phyloP scores from a whole-genome alignment of 2,888 invertebrate species.

The Cordilura impudica region DNA sequence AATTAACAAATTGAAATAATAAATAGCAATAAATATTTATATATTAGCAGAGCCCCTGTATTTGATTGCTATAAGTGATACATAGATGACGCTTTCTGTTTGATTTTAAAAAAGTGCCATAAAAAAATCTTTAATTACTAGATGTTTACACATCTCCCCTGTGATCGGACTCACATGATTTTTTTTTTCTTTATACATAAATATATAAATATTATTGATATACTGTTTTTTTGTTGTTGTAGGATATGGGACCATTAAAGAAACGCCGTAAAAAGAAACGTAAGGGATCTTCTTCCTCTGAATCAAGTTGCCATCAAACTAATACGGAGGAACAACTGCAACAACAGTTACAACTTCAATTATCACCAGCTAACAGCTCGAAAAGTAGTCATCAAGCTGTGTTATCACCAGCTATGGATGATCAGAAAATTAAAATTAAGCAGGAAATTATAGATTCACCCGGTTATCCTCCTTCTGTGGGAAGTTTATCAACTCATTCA shows the following conservation, averaged over 20 bases:
- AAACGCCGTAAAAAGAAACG: slow-evolving; percentile 78
- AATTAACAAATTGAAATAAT: too few species aligned
- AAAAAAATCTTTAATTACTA: too few species aligned
- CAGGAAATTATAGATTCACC: slow-evolving; percentile 76
- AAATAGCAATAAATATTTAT: too few species aligned
- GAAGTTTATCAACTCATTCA: slow-evolving; percentile 52
- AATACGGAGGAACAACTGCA: slow-evolving; percentile 1
- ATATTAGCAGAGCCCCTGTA: too few species aligned
- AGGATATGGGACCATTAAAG: slow-evolving; percentile 76
- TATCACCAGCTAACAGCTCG: slow-evolving; percentile 53
- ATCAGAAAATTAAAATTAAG: slow-evolving; percentile 71
- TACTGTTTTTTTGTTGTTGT: neutral
- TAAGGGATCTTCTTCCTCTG: slow-evolving; percentile 76
- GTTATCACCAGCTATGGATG: slow-evolving; percentile 42
- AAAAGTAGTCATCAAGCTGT: slow-evolving; percentile 45
- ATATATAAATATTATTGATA: neutral
- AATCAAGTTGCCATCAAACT: slow-evolving; percentile 73
- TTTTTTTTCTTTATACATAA: neutral
- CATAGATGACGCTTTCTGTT: too few species aligned
- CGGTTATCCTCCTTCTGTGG: slow-evolving; percentile 53
- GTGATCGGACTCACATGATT: too few species aligned
- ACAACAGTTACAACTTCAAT: slow-evolving; percentile 6
- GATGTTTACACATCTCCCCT: too few species aligned
- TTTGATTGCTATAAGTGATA: too few species aligned
- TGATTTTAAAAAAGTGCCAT: too few species aligned